Evolutionary conservation across 2,113 vertebrate genomes (phyloP).

Genomic region (Clarias batrachus): DNA sequence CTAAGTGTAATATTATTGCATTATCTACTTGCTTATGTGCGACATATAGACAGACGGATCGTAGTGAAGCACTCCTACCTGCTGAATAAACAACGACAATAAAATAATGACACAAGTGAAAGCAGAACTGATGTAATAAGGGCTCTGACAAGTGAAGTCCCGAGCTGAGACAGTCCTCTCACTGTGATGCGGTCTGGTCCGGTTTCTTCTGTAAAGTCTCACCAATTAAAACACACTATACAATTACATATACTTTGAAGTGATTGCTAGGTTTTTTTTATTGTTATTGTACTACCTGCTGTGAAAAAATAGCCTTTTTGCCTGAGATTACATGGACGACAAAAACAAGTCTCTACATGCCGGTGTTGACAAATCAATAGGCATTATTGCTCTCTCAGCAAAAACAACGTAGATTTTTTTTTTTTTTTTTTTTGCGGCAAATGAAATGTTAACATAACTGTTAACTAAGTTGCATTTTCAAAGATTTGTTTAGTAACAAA

Average conservation of each 20-base stretch:
- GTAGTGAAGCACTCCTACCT: background rate
- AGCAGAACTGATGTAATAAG: background rate
- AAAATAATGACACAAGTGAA: background rate
- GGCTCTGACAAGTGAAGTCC: background rate
- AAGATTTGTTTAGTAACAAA: background rate
- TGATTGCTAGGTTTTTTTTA: background rate
- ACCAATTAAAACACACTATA: background rate
- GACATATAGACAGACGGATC: background rate
- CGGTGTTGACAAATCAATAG: conserved; percentile 24
- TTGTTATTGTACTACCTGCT: background rate
- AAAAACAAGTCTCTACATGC: conserved; percentile 30
- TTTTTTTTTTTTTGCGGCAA: background rate
- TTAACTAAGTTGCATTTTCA: background rate
- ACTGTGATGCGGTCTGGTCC: background rate
- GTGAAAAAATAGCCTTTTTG: background rate
- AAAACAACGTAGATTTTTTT: background rate
- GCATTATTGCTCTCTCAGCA: conserved; percentile 12
- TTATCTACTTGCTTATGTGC: background rate
- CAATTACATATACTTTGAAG: background rate
- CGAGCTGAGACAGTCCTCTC: background rate
- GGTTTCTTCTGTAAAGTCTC: background rate
- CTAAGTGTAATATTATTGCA: too few species aligned
- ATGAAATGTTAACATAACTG: background rate
- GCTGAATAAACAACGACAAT: background rate
- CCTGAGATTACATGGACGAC: background rate